Evolutionary conservation across 2,797 vertebrate species (phyloP).

Genomic region (Leuciscus waleckii): DNA sequence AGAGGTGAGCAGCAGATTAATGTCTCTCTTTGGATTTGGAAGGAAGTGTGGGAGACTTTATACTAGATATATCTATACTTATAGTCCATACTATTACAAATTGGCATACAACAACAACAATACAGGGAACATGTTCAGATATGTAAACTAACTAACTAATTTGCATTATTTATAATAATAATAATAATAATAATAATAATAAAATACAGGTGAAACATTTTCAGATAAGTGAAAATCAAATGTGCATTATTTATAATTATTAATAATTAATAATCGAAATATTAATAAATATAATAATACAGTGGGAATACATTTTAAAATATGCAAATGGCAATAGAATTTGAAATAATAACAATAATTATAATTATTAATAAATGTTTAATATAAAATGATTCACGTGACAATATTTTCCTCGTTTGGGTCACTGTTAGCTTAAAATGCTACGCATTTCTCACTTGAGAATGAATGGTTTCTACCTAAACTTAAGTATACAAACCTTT

Average conservation of each 20-base stretch:
- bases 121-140: not conserved
- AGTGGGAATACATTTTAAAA: not conserved
- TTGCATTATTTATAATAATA: too few species aligned
- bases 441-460: not conserved
- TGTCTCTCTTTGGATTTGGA: constrained; percentile 22
- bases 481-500: not conserved
- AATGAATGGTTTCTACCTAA: not conserved
- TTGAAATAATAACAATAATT: not conserved
- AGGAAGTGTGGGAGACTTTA: not conserved
- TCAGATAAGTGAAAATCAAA: not conserved
- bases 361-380: not conserved
- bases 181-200: too few species aligned
- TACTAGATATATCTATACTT: too few species aligned
- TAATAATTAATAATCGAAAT: not conserved
- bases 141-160: too few species aligned
- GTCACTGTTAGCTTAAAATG: not conserved
- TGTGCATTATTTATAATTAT: not conserved
- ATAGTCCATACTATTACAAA: too few species aligned
- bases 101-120: too few species aligned
- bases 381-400: not conserved
- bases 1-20: not conserved
- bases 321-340: not conserved
- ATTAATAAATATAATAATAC: not conserved
- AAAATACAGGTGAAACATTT: too few species aligned
- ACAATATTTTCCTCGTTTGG: not conserved